phyloP scores from a whole-genome alignment of 2,113 vertebrate genomes.

The Turdus rufiventris region DNA sequence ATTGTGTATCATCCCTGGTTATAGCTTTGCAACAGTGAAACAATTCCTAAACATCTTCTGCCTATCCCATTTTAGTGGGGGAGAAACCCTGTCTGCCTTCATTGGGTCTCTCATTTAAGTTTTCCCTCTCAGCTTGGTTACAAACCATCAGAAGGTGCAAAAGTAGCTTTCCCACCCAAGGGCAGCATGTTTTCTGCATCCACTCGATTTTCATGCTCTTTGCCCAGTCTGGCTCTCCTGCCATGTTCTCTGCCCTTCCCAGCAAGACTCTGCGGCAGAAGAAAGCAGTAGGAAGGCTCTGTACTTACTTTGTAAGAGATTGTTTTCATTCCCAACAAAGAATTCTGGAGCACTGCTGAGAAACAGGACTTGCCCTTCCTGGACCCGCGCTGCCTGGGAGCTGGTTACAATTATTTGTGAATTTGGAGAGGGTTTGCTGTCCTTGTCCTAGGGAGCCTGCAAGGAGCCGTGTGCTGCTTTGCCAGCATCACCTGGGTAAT shows the following conservation, averaged over 20 bases:
- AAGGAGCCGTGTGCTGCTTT: neutral
- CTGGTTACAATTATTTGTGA: fast-evolving
- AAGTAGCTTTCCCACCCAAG: neutral
- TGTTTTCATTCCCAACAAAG: neutral
- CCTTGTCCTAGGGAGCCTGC: neutral
- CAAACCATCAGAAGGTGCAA: conserved; percentile 22
- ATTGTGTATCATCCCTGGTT: neutral
- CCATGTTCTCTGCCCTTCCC: neutral
- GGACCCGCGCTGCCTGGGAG: neutral
- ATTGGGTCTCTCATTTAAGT: neutral
- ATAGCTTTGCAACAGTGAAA: neutral
- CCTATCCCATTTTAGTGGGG: neutral
- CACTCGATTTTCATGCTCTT: neutral
- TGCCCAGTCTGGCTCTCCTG: neutral
- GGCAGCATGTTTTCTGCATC: neutral
- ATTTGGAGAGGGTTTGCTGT: neutral
- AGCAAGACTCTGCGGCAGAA: neutral
- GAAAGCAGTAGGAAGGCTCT: neutral
- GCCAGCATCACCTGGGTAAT: neutral
- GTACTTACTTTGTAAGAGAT: neutral
- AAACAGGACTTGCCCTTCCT: neutral
- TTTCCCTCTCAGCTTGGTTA: conserved; percentile 2
- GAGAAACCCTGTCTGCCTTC: neutral
- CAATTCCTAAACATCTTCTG: neutral
- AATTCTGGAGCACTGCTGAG: neutral